Base-by-base conservation (phyloP, 2,113 vertebrate genomes). In the Larimichthys crocea region DNA sequence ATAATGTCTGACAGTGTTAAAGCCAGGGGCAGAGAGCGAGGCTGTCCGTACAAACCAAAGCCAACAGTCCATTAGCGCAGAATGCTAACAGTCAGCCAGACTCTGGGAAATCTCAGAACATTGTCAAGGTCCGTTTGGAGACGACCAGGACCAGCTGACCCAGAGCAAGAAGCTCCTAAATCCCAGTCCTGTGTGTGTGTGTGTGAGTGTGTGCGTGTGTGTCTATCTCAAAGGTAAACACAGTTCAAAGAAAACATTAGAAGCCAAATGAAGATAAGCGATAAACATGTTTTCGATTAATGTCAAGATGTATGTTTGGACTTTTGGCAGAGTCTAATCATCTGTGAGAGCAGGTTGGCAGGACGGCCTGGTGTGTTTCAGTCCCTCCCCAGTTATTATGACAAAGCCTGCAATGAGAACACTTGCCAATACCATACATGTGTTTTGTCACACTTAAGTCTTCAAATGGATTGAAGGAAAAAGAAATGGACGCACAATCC, bases 91-190 rank as follows among this genome's bases (percentile, higher is more conserved):
- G 86, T 19, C 42, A 10, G 40, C 75, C 53, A 48, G 74, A 84
- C 83, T 90, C 92, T 91, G 91, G 90, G 63, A 89, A 89, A 84
- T 88, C 56, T 94, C 93, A 93, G 83, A 86, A 90, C 89, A 74
- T 82, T 92, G 88, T 91, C 88, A 91, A 31, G 20, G 11, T 85
- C 80, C 48, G 49, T 26, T 70, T 74, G 86, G 79, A 84, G 86
- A 76, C 31, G 65, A 89, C 74, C 60, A 14, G 73, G 80, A 49
- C 65, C 63, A 16, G 35, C 46, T 53, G 29, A 73, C 80, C 86
- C 84, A 20, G 12, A 64, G 73, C 70, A 60, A 72, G 80, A 84
- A 86, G 69, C 76, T 61, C 86, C 85, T 87, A 80, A 89, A 89
- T 88, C 74, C 78, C 62, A 69, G 72, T 61, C 76, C 76, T 84